phyloP scores from a whole-genome alignment of 2,113 vertebrate genomes.

The Ancistrus triradiatus region DNA sequence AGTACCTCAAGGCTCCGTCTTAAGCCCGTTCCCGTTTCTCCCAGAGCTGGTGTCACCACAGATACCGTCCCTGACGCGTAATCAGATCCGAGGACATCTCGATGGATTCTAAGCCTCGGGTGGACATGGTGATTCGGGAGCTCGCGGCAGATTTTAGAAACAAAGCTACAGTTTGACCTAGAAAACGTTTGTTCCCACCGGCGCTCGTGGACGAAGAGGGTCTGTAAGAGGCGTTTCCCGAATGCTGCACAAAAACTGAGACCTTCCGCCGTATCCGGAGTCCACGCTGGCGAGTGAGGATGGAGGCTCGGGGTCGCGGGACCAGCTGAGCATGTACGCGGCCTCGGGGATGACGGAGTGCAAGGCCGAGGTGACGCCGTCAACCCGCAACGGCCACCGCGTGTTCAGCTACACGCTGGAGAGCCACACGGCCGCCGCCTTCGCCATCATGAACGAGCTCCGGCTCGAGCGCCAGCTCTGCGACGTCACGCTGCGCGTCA shows the following conservation, averaged over 20 bases:
- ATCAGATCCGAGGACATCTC: not conserved
- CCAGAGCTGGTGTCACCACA: not conserved
- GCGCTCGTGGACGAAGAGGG: too few species aligned
- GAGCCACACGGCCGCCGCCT: slow-evolving; percentile 85
- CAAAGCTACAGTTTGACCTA: too few species aligned
- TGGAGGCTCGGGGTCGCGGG: slow-evolving; percentile 47
- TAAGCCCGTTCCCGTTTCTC: not conserved
- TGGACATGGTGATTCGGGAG: slow-evolving; percentile 1
- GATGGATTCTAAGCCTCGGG: not conserved
- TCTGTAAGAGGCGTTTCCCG: not conserved
- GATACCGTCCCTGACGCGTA: not conserved
- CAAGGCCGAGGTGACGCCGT: slow-evolving; percentile 88
- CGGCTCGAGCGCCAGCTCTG: slow-evolving; percentile 82
- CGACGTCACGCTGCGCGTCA: slow-evolving; percentile 85
- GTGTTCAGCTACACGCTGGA: slow-evolving; percentile 87
- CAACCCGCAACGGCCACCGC: slow-evolving; percentile 80
- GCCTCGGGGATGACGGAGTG: slow-evolving; percentile 76
- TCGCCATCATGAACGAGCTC: slow-evolving; percentile 90
- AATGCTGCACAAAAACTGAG: not conserved
- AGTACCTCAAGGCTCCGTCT: not conserved
- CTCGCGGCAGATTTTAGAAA: too few species aligned
- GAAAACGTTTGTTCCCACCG: too few species aligned
- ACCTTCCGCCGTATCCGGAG: slow-evolving; percentile 2
- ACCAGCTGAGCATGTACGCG: slow-evolving; percentile 56
- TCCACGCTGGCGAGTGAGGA: slow-evolving; percentile 55